Evolutionary conservation across 2,888 invertebrate species (phyloP).

Genomic region (Polydesmus complanatus): DNA sequence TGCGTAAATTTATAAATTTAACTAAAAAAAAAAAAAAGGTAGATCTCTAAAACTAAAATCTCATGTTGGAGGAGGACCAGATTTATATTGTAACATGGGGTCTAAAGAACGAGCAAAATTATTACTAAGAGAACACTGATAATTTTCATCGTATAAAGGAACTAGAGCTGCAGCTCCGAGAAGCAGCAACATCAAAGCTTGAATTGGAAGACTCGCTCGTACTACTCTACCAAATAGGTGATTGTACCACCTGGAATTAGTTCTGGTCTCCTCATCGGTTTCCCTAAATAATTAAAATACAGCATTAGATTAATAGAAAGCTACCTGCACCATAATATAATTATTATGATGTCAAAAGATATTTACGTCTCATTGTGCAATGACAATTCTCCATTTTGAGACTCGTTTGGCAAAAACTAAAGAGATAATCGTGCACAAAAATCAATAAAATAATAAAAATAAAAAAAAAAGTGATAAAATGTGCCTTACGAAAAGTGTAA

Average conservation of each 20-base stretch:
- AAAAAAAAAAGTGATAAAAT: neutral
- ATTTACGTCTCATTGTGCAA: constrained; percentile 14
- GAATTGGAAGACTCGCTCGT: constrained; percentile 82
- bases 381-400: constrained; percentile 7
- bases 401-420: constrained; percentile 13
- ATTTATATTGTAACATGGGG: constrained; percentile 76
- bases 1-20: too few species aligned
- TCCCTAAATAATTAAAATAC: neutral
- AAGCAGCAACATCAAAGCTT: constrained; percentile 81
- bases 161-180: constrained; percentile 86
- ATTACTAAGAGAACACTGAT: constrained; percentile 70
- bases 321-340: neutral
- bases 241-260: constrained; percentile 6
- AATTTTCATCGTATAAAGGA: constrained; percentile 72
- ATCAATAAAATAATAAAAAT: neutral
- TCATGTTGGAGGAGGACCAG: constrained; percentile 70
- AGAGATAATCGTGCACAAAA: constrained; percentile 7
- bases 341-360: too few species aligned
- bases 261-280: neutral
- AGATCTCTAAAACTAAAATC: too few species aligned
- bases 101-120: constrained; percentile 68
- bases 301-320: neutral
- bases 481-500: too few species aligned
- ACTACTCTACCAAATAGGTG: constrained; percentile 79
- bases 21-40: too few species aligned